A percentile compares a stretch with the other conserved stretches of the same genome.
phyloP scores from a whole-genome alignment of 2,797 vertebrate species.

The Morelia viridis region DNA sequence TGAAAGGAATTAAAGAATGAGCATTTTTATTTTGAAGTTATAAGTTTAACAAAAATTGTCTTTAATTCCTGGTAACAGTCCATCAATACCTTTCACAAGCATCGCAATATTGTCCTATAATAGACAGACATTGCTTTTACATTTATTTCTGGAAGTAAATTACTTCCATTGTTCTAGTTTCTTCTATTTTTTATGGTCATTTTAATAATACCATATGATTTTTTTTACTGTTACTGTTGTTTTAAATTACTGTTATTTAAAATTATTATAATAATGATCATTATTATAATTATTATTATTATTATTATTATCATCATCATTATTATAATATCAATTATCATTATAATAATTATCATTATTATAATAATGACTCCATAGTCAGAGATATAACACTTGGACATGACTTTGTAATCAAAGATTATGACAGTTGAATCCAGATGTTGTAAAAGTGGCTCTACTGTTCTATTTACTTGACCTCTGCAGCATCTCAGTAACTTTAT shows the following conservation, averaged over 20 bases:
- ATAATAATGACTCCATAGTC: neutral
- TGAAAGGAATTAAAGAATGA: neutral
- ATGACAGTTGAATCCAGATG: neutral
- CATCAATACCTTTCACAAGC: neutral
- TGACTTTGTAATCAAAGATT: neutral
- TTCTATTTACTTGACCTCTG: neutral
- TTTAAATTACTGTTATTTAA: neutral
- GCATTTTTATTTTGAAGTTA: neutral
- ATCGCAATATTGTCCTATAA: neutral
- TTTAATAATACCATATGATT: neutral
- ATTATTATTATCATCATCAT: too few species aligned
- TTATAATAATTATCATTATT: neutral
- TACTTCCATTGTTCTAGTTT: neutral
- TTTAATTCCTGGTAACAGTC: neutral
- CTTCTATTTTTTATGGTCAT: slow-evolving; percentile 1
- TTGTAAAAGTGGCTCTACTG: neutral
- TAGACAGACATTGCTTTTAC: neutral
- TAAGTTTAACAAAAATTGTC: neutral
- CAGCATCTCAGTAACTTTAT: neutral
- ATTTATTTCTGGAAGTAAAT: neutral
- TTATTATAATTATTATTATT: neutral
- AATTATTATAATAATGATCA: neutral
- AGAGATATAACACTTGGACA: neutral
- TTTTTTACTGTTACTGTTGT: neutral
- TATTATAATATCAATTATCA: too few species aligned